These are phyloP conservation scores for Sula dactylatra DNA, from an alignment of 2,113 vertebrate species.

Conservation along the genomic window DNA sequence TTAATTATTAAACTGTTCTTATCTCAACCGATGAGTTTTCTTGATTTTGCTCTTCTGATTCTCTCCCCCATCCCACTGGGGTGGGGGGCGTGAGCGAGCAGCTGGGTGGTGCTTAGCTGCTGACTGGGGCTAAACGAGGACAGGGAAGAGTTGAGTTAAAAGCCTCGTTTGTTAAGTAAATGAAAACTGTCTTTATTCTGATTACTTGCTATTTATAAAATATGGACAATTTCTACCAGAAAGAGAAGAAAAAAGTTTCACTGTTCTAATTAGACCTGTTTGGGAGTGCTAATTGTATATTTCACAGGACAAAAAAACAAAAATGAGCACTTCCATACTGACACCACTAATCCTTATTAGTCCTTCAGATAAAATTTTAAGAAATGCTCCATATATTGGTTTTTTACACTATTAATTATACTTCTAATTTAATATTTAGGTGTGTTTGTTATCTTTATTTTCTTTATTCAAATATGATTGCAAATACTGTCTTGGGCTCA, in stretches of 20 bases:
- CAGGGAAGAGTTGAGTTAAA: not conserved
- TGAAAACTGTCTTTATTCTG: slow-evolving; percentile 49
- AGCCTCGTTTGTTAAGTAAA: slow-evolving; percentile 37
- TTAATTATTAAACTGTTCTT: no score
- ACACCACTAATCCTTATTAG: not conserved
- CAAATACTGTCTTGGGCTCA: not conserved
- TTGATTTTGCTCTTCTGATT: no score
- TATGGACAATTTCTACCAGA: not conserved
- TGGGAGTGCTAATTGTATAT: not conserved
- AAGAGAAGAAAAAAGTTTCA: not conserved
- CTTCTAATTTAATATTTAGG: slow-evolving; percentile 14
- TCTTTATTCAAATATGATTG: not conserved
- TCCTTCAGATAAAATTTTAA: slow-evolving; percentile 23
- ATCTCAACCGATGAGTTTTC: no score
- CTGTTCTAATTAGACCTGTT: not conserved
- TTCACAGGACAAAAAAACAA: not conserved
- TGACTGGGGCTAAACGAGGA: no score
- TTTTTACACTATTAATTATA: not conserved
- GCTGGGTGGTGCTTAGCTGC: no score
- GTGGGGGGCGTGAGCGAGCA: no score
- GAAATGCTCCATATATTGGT: not conserved
- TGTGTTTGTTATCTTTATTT: not conserved
- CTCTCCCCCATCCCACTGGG: no score
- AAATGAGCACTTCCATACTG: not conserved
- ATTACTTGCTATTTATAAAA: slow-evolving; percentile 1